Conservation (phyloP, 2,888 invertebrate species). For the Exephanes ischioxanthus region DNA sequence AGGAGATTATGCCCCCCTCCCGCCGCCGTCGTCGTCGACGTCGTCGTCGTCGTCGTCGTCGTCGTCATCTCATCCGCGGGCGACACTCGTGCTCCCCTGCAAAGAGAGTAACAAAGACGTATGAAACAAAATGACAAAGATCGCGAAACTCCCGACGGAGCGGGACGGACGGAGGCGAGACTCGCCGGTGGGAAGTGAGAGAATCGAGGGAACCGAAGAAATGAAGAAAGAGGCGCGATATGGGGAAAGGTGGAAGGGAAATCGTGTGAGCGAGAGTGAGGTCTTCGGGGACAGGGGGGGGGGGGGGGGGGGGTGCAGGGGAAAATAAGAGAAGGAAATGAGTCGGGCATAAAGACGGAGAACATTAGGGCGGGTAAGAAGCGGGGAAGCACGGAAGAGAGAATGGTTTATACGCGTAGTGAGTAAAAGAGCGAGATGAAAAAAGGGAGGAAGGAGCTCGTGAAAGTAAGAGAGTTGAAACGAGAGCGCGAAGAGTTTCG, state of each 20-base stretch:
- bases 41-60: slow-evolving; percentile 37
- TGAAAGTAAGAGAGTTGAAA: slow-evolving; percentile 34
- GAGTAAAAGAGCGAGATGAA: slow-evolving; percentile 44
- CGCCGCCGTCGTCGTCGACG: slow-evolving; percentile 32
- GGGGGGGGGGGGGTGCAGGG: slow-evolving; percentile 14
- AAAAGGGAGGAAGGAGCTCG: slow-evolving; percentile 31
- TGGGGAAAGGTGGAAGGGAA: slow-evolving; percentile 11
- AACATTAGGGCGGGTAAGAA: slow-evolving; percentile 42
- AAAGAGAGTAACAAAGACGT: slow-evolving; percentile 49
- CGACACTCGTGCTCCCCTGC: slow-evolving; percentile 57
- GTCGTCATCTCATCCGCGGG: slow-evolving; percentile 72
- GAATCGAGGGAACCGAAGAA: slow-evolving; percentile 46
- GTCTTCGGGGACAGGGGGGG: neutral
- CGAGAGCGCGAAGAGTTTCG: slow-evolving; percentile 44
- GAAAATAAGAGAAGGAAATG: slow-evolving; percentile 43
- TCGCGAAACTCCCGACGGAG: slow-evolving; percentile 50
- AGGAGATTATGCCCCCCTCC: slow-evolving; percentile 75
- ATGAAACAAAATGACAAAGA: slow-evolving; percentile 64
- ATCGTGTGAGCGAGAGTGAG: slow-evolving; percentile 42
- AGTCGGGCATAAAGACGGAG: slow-evolving; percentile 61
- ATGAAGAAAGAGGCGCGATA: slow-evolving; percentile 54
- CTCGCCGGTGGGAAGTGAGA: slow-evolving; percentile 44
- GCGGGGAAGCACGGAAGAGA: slow-evolving; percentile 42
- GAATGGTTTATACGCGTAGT: slow-evolving; percentile 19
- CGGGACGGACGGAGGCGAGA: slow-evolving; percentile 43